phyloP scores from a whole-genome alignment of 2,113 vertebrate species.

The Morone saxatilis region DNA sequence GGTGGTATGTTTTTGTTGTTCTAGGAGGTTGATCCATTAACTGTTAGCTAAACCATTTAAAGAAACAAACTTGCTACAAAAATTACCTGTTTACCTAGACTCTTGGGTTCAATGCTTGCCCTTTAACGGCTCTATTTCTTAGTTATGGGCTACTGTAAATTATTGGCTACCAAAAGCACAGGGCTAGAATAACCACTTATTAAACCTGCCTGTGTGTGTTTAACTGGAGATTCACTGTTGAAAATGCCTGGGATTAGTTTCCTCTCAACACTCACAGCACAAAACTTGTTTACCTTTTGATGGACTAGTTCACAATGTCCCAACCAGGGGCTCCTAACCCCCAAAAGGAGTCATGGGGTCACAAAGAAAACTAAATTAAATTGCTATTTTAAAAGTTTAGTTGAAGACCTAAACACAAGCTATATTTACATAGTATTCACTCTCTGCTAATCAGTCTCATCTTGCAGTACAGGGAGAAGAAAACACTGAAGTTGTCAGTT shows the following conservation, averaged over 20 bases:
- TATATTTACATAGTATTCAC: too few relatives aligned
- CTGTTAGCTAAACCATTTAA: too few relatives aligned
- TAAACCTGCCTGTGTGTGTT: too few relatives aligned
- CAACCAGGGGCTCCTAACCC: too few relatives aligned
- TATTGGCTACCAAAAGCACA: not conserved
- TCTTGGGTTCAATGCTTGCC: not conserved
- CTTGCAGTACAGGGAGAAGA: too few relatives aligned
- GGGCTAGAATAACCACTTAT: not conserved
- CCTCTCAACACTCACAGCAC: not conserved
- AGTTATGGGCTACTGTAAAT: not conserved
- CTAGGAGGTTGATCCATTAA: not conserved
- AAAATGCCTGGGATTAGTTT: not conserved
- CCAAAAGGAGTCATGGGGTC: too few relatives aligned
- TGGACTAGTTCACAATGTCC: not conserved
- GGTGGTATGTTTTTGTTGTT: not conserved
- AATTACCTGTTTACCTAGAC: too few relatives aligned
- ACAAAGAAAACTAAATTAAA: too few relatives aligned
- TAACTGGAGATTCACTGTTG: not conserved
- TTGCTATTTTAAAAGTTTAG: too few relatives aligned
- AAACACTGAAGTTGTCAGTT: too few relatives aligned
- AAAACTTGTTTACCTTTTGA: not conserved
- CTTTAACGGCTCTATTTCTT: not conserved
- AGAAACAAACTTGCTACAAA: not conserved
- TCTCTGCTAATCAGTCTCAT: too few relatives aligned
- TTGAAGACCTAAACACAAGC: too few relatives aligned